A percentile compares a stretch with the other conserved stretches of the same genome.
Conservation (phyloP, 2,113 vertebrate species). For the Carassius auratus region DNA sequence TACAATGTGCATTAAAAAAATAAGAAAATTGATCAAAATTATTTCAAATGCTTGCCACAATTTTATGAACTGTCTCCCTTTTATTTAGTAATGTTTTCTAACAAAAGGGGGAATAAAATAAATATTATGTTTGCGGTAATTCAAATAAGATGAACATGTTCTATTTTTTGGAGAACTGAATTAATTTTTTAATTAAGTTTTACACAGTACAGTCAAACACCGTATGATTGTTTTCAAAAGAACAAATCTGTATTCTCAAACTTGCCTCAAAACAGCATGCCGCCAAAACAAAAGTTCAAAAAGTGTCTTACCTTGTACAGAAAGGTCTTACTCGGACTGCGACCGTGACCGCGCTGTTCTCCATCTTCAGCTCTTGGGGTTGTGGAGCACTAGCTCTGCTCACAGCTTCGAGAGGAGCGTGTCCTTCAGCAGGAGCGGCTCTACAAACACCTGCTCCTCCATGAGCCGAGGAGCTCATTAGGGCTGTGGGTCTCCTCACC, state of each 20-base stretch:
- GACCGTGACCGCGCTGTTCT: conserved; percentile 89
- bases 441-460: conserved; percentile 49
- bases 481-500: conserved; percentile 54
- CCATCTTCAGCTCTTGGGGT: conserved; percentile 72
- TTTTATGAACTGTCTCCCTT: no score
- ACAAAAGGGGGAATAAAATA: neutral
- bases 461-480: conserved; percentile 30
- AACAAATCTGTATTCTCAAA: neutral
- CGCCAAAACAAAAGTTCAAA: neutral
- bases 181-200: neutral
- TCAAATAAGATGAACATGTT: no score
- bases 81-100: neutral
- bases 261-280: neutral
- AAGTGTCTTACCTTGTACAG: conserved; percentile 78
- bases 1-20: neutral
- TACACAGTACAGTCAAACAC: neutral
- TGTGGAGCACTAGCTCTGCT: conserved; percentile 47
- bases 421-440: conserved; percentile 6
- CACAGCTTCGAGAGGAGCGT: conserved; percentile 44
- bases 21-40: neutral
- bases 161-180: neutral
- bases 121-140: no score
- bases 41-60: neutral
- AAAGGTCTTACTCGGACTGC: conserved; percentile 91
- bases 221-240: neutral